Evolutionary conservation across 2,113 vertebrate species (phyloP), one percentile per base, ranked within the genome.

Genomic region (Leptobrachium ailaonicum): DNA sequence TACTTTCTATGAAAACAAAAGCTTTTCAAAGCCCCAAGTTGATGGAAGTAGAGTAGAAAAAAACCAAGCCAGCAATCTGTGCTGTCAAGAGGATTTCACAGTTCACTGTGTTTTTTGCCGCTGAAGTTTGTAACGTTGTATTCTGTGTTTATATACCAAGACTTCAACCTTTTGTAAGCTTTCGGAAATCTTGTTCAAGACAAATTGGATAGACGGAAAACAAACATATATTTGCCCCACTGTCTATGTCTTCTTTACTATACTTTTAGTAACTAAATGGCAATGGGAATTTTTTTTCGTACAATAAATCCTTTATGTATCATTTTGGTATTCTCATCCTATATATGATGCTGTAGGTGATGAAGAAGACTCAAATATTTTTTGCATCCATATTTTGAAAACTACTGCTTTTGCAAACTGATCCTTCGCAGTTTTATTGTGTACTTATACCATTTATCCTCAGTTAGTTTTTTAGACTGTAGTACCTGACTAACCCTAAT

Each of bases 71-170:
- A 70, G 56, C 74, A 73, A 73, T 73, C 70, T 44, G 42, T n/a
- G 71, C 77, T 80, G 77, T 80, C 77, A 76, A 41, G 73, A 82
- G 74, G 70, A 82, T 82, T 82, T 82, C 74, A 71, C 80, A 82
- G 74, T 71, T 82, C 67, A n/a, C 73, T 71, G 67, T 80, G 77
- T 66, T 58, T 32, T 73, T 54, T 73, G 40, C 67, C 71, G 70
- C 5, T 82, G 67, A 44, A 75, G 69, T 71, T 66, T 82, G 80
- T 82, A 71, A 58, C 54, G 73, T 66, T 66, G 58, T 63, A 64
- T 56, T 71, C 60, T 71, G 9, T 72, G 68, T 82, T 82, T 76
- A 66, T 66, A 82, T 70, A 62, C 74, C 69, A 72, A 41, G 68
- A 68, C 70, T 76, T 82, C 80, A 72, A 82, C 58, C 45, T 76